These are phyloP conservation scores for Australoheros scitulus DNA, from an alignment of 2,113 vertebrate species.

Conservation along the genomic window DNA sequence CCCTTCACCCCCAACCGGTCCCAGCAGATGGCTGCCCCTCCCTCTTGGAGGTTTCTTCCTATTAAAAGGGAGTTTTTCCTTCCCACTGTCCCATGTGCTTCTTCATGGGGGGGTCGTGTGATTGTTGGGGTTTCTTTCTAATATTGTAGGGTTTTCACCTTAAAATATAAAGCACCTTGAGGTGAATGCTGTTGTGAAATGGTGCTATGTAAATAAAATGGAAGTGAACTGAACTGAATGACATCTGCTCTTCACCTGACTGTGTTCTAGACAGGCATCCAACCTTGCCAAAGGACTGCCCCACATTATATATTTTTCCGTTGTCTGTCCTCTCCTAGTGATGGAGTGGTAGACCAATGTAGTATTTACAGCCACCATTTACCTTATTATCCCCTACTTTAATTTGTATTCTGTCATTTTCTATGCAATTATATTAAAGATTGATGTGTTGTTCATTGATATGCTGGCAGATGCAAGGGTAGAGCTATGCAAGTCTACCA, in stretches of 20 bases:
- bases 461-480: background rate
- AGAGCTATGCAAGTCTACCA: background rate
- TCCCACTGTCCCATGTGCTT: background rate
- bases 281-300: background rate
- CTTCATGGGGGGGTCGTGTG: rapidly evolving
- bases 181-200: too few species aligned
- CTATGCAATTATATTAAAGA: background rate
- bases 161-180: too few species aligned
- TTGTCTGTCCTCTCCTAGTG: background rate
- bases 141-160: background rate
- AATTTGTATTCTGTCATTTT: background rate
- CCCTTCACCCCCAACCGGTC: background rate
- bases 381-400: background rate
- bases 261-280: background rate
- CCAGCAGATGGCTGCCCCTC: background rate
- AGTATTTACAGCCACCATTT: background rate
- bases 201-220: too few species aligned
- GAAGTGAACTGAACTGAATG: too few species aligned
- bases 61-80: background rate
- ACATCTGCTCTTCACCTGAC: background rate
- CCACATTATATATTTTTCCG: background rate
- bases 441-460: background rate
- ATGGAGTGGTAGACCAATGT: background rate
- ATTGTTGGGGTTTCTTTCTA: background rate
- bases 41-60: background rate